Evolutionary conservation across 2,888 invertebrate species (phyloP), one percentile per base, ranked within the genome.

Genomic region (Pomacea canaliculata): DNA sequence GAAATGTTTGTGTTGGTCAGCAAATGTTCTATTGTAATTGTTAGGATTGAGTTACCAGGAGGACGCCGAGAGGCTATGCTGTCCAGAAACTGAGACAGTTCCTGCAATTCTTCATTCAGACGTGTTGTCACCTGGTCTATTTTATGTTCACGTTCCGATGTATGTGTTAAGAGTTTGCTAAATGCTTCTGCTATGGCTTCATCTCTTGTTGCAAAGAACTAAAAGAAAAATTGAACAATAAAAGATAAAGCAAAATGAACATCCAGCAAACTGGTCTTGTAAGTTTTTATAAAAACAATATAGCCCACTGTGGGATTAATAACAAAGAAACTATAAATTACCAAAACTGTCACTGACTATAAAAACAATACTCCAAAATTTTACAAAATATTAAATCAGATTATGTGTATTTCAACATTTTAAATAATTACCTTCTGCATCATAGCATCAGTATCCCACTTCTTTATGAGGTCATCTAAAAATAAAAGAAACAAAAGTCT

Each of bases 11-110:
- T 37, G 37, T 37, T 37, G 37, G 37, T 37, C 37, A 37, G 37
- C 37, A 37, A 37, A 37, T 37, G 37, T 5, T 37, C 37, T 37
- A 37, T 1, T 37, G 37, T 37, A 37, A 37, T 37, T 37, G 37
- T 37, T 5, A 37, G 37, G 37, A 37, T 37, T 37, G 37, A 37
- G 37, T 49, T 49, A 89, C 89, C 87, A 82, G 82, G 81, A 9
- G 88, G 87, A 66, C 88, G 77, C n/a, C 86, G 77, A 49, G 83
- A 83, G 23, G 88, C 84, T 12, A 89, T 84, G 73, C 86, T 88
- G 49, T 87, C 88, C 12, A 89, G 83, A 80, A 89, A 88, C 8
- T 78, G 79, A 1, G 84, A 82, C 48, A 89, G 81, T 51, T 84
- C 77, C 16, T 78, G 76, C 12, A 89, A 80, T 76, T 89, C 89